Base-by-base conservation (phyloP, 2,113 vertebrate genomes). In the Triplophysa siluroides region DNA sequence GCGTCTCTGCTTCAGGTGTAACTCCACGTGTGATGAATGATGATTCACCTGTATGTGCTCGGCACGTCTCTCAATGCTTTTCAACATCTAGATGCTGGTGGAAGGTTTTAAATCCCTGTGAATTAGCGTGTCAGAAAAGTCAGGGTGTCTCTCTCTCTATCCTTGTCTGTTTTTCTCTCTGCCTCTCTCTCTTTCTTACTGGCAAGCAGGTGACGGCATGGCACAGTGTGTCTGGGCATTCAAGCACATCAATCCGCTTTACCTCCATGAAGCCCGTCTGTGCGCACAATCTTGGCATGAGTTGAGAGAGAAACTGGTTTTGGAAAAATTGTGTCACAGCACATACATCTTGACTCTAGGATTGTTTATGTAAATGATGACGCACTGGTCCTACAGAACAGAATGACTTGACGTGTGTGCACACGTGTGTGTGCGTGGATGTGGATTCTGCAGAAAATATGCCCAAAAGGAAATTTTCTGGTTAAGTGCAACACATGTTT, bases 151-250 rank as follows among this genome's bases (percentile, higher is more conserved):
- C 16, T n/a, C 16, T n/a, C 8, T 63, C 19, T 60, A 58, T 16
- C 60, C 26, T 41, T 26, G 26, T 43, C 41, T 54, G 4, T 43
- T 38, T 38, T 3, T 67, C 50, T 60, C 16, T 14, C 14, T 45
- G 0, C 52, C 19, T 60, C 67, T 16, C 60, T 58, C 54, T 24
- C 12, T 41, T 47, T 67, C 26, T 9, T 63, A 23, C 62, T 47
- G 19, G 33, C 12, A 21, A 78, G 74, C 71, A 56, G 29, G 75
- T 61, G 68, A 19, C 41, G 70, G 56, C 65, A 69, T 58, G 47
- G 69, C 69, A 58, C 84, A 85, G 84, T 83, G 58, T 61, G 78
- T 78, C 78, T 78, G 78, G 69, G 64, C 60, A 78, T 69, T 78
- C 81, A 78, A 71, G 54, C 61, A 24, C 12, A 63, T 66, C 47